These are phyloP conservation scores for Acanthurus leucopareius DNA, from an alignment of 2,797 vertebrate species.

Conservation along the genomic window DNA sequence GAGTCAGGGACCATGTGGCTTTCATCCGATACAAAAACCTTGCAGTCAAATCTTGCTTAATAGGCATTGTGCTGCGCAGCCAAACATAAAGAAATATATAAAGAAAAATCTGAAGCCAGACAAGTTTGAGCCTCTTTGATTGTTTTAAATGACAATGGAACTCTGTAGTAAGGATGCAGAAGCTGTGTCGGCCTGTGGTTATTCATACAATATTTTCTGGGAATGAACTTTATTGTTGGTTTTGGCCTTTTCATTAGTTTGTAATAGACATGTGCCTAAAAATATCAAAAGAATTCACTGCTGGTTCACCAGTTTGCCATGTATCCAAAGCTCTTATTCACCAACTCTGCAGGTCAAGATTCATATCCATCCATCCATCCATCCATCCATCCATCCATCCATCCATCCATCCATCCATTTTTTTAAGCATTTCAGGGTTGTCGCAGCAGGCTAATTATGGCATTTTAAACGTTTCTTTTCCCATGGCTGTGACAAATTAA, in stretches of 20 bases:
- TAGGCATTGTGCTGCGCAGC: conserved; percentile 2
- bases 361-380: no score
- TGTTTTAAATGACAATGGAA: neutral
- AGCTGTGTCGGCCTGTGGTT: neutral
- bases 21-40: conserved; percentile 38
- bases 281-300: neutral
- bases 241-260: neutral
- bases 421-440: no score
- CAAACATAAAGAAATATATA: no score
- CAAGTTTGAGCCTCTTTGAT: conserved; percentile 23
- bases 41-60: conserved; percentile 28
- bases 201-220: conserved; percentile 6
- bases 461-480: no score
- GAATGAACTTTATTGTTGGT: neutral
- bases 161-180: neutral
- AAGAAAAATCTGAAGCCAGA: conserved; percentile 19
- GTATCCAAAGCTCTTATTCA: no score
- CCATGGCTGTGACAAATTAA: neutral
- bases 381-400: no score
- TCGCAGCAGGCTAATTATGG: no score
- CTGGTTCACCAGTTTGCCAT: no score
- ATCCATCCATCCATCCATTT: no score
- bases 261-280: neutral
- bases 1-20: conserved; percentile 36
- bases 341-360: no score